phyloP scores from a whole-genome alignment of 2,888 invertebrate species.

The Nomada ferruginata region DNA sequence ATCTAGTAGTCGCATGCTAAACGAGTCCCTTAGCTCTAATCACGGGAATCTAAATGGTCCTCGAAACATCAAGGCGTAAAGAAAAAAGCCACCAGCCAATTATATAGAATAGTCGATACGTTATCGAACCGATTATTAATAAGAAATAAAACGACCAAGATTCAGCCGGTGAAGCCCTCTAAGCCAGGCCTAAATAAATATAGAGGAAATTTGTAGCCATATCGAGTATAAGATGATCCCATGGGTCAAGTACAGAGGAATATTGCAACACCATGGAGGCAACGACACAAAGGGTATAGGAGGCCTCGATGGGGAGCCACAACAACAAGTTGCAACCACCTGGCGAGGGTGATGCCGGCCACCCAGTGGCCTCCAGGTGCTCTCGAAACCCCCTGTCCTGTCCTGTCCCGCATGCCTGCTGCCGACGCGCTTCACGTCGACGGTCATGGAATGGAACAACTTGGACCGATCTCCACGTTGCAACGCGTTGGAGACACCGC shows the following conservation, averaged over 20 bases:
- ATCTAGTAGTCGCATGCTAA: not conserved
- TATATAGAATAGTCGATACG: no score
- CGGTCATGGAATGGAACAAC: constrained; percentile 14
- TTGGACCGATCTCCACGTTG: not conserved
- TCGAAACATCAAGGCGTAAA: no score
- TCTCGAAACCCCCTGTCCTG: constrained; percentile 73
- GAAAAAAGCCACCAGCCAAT: no score
- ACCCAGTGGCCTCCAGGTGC: constrained; percentile 80
- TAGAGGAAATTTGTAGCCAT: no score
- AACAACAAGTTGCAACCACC: constrained; percentile 82
- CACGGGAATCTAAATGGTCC: not conserved
- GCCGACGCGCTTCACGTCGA: constrained; percentile 34
- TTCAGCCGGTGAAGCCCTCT: no score
- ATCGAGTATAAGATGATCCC: no score
- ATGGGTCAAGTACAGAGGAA: no score
- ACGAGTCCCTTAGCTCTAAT: not conserved
- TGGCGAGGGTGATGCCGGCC: constrained; percentile 77
- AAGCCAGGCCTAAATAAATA: no score
- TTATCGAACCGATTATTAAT: no score
- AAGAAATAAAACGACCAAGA: no score
- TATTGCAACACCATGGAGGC: constrained; percentile 14
- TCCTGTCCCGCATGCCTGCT: constrained; percentile 65
- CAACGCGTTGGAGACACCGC: constrained; percentile 5
- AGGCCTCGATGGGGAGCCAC: constrained; percentile 69
- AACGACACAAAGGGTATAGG: constrained; percentile 28